Evolutionary conservation across 2,113 vertebrate genomes (phyloP), one percentile per base, ranked within the genome.

Genomic region (Elephantulus edwardii): DNA sequence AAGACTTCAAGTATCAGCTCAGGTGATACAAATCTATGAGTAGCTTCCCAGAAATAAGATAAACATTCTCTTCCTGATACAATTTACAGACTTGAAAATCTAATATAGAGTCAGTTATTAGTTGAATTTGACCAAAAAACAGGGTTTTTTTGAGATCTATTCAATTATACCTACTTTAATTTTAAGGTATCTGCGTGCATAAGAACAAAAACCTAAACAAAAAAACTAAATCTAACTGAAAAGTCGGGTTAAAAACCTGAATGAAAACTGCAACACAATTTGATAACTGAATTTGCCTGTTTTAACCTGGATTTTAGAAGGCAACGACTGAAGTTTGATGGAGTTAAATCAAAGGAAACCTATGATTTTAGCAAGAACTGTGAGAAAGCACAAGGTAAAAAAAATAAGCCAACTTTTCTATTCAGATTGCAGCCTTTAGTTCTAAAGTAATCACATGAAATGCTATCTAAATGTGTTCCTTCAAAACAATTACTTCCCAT

Each of bases 401-500:
- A 92, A 93, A 88, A 81, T 26, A 76, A 88, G 66, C 56, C 68
- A 72, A 28, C 14, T 10, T 26, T 91, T 75, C 33, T 83, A 72
- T 90, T 83, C 71, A 58, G 33, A 38, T 82, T 86, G 64, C 33
- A 93, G 66, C 38, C 48, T 84, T 90, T 86, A 88, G 83, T 33
- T 90, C 77, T 80, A 74, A 95, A 95, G 89, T 91, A 92, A 92
- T 77, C 79, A 44, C 46, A 91, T 64, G 56, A 90, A 92, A 93
- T 62, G 42, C 60, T 88, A 56, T 89, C 86, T 87, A 94, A 94
- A 91, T 93, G 79, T 64, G 48, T 90, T 85, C 76, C 77, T 93
- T 88, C 44, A 86, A 89, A 89, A 93, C 78, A 92, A 93, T 94
- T 90, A 81, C 86, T 82, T 94, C 60, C 79, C 89, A 78, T 6